Conservation (phyloP, 2,113 vertebrate genomes). For the Ibidorhyncha struthersii region DNA sequence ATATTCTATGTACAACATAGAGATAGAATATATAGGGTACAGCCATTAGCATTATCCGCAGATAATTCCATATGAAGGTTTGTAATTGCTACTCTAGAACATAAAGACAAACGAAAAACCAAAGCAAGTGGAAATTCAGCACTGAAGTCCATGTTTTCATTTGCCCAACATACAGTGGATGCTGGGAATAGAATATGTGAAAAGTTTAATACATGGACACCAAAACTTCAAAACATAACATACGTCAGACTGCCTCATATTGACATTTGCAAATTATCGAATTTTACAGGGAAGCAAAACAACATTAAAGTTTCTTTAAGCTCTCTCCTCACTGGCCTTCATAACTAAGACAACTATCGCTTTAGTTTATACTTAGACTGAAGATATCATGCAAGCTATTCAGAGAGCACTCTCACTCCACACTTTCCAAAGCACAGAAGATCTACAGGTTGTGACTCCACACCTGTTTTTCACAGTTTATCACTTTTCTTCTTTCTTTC, state of each 20-base stretch:
- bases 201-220: not conserved
- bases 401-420: not conserved
- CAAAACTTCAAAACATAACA: not conserved
- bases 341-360: not conserved
- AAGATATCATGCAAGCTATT: not conserved
- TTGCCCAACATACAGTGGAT: not conserved
- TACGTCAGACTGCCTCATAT: not conserved
- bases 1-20: not conserved
- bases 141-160: not conserved
- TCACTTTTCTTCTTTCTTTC: not conserved
- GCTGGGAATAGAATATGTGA: not conserved
- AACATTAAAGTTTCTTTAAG: not conserved
- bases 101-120: accelerated
- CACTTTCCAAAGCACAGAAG: not conserved
- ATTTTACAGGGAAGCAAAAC: not conserved
- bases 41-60: not conserved
- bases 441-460: not conserved
- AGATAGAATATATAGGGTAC: not conserved
- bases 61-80: not conserved
- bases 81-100: not conserved
- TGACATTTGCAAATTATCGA: not conserved
- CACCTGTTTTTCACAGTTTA: not conserved
- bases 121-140: not conserved
- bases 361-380: not conserved
- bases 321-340: not conserved